Base-by-base conservation (phyloP, 2,113 vertebrate species). In the Hypanus sabinus region DNA sequence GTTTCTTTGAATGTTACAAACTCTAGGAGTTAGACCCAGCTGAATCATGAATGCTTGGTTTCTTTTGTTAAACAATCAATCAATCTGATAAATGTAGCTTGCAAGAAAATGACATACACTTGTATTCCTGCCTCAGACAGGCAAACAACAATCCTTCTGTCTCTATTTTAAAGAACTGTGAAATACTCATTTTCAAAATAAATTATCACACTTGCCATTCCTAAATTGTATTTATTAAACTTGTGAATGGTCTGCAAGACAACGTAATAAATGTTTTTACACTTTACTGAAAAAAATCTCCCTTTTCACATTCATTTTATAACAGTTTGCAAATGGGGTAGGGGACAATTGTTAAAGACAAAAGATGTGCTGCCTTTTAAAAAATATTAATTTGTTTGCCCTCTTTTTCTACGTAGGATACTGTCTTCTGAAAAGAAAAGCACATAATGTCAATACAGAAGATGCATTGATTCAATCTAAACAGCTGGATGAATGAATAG, bases 401-500 rank as follows among this genome's bases (percentile, higher is more conserved):
- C 33, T 38, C 22, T 70, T 71, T 92, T 38, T 70, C 18, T 20
- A 20, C 20, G 11, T n/a, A 2, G 33, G 12, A 2, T 60, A 33
- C 8, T 68, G n/a, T 18, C 33, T 70, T 71, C 62, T 36, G 83
- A 46, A 85, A 20, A 55, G 46, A 46, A 57, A 85, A 1, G 79
- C 46, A 27, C 10, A n/a, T 87, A 62, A 60, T 27, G 30, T 60
- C 46, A 87, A 30, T 27, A 60, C 24, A n/a, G 83, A n/a, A 87
- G 55, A 11, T 60, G 55, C 83, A 62, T 87, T 60, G 83, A 87
- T 60, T 30, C 27, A 87, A 24, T 87, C 24, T 30, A 87, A 87
- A 87, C 83, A 87, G 83, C 83, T 87, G 83, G 55, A 62, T 62
- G 83, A 87, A 87, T 87, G 83, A 87, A 60, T 87, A 55, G 83